Evolutionary conservation across 1,140 invertebrate species (phyloP).

Genomic region (Pteromalus puparum): DNA sequence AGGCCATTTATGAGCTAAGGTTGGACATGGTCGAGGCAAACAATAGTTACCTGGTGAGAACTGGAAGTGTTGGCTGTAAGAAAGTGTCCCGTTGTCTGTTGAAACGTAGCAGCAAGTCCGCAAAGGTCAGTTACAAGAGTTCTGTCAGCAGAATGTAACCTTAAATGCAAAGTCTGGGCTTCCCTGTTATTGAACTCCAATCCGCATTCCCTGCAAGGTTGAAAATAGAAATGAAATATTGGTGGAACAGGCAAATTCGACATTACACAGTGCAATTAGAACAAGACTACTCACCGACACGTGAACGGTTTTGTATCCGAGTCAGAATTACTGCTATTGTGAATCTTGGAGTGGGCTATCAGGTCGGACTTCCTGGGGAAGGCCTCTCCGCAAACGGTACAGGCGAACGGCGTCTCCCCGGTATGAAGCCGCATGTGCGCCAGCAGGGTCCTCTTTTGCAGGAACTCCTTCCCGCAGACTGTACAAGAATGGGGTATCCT

Average conservation of each 20-base stretch:
- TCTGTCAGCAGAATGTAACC: slow-evolving; percentile 88
- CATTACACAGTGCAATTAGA: neutral
- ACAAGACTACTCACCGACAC: slow-evolving; percentile 66
- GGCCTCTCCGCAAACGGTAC: slow-evolving; percentile 85
- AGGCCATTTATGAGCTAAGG: neutral
- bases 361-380: slow-evolving; percentile 83
- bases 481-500: slow-evolving; percentile 87
- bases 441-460: slow-evolving; percentile 87
- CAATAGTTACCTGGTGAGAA: slow-evolving; percentile 73
- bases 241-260: neutral
- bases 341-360: slow-evolving; percentile 82
- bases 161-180: slow-evolving; percentile 86
- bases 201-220: slow-evolving; percentile 77
- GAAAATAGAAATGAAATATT: neutral
- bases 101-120: slow-evolving; percentile 85
- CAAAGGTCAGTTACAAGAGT: slow-evolving; percentile 91
- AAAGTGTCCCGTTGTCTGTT: slow-evolving; percentile 79
- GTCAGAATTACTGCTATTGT: slow-evolving; percentile 71
- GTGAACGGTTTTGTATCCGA: slow-evolving; percentile 71
- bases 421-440: slow-evolving; percentile 84
- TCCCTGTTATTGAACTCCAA: slow-evolving; percentile 82
- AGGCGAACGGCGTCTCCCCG: slow-evolving; percentile 80
- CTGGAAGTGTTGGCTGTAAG: slow-evolving; percentile 76
- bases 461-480: slow-evolving; percentile 88
- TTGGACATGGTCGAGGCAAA: neutral